Evolutionary conservation across 2,797 vertebrate genomes (phyloP), one percentile per base, ranked within the genome.

Genomic region (Limnodromus scolopaceus): DNA sequence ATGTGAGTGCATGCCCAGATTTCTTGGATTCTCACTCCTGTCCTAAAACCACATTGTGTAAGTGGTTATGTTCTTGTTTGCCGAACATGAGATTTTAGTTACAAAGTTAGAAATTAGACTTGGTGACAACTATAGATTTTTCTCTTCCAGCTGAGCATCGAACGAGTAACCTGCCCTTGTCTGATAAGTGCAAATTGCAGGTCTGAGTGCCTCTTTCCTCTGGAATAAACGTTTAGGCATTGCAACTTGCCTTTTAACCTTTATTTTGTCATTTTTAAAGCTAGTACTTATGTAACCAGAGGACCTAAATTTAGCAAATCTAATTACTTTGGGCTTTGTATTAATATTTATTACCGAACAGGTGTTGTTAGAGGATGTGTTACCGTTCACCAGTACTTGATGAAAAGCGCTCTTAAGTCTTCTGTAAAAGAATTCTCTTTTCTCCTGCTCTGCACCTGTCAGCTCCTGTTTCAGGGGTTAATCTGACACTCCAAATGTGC

Each of bases 11-110:
- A 5, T 88, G 92, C 92, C 91, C 78, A 71, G 79, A 90, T 96
- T 95, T 84, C 92, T 94, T 95, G 96, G 91, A 93, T 95, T 90
- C 79, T 23, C 90, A 3, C 51, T 77, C 58, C 82, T 68, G 69
- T 80, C 92, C 79, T 89, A 75, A 92, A 96, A 90, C 96, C 95
- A 74, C 89, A 64, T 32, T 55, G 63, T 95, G 86, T 39, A 75
- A 96, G 96, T 83, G 97, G 97, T 97, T 94, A 95, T 97, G 97
- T 97, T 92, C 94, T 64, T 79, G 48, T 70, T 77, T 93, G 92
- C 90, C 96, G 89, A 97, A 97, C 96, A 61, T 97, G 87, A 92
- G 81, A 97, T 95, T 95, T 97, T 96, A 84, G 95, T 89, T 90
- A 57, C 78, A 74, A 54, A 88, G 88, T 91, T 90, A 94, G 86